Conservation (phyloP, 2,113 vertebrate species). For the Baryphthengus martii region DNA sequence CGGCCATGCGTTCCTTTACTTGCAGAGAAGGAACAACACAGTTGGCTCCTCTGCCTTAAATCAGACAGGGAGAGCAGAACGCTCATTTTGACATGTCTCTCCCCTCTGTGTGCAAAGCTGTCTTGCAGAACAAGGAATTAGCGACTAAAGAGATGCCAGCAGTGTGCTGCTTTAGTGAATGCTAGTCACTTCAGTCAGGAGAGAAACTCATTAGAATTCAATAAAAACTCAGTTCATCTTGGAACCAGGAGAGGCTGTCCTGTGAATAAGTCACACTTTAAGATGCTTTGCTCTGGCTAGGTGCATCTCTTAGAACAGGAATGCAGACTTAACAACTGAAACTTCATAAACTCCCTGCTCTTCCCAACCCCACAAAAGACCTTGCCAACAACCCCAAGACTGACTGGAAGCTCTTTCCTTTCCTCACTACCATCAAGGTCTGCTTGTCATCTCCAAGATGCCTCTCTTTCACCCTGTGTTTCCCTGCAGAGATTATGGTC, state of each 20-base stretch:
- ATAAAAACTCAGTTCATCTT: background rate
- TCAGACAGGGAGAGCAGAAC: background rate
- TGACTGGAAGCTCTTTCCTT: background rate
- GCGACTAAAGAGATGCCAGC: background rate
- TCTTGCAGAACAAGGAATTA: background rate
- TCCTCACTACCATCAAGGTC: background rate
- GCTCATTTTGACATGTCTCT: background rate
- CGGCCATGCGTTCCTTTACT: background rate
- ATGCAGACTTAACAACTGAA: background rate
- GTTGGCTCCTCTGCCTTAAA: background rate
- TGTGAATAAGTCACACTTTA: background rate
- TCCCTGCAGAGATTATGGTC: background rate
- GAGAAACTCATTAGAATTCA: background rate
- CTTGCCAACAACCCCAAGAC: background rate
- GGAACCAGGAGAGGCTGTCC: background rate
- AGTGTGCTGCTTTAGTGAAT: background rate
- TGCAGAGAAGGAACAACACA: background rate
- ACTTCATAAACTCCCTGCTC: background rate
- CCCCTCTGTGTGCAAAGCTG: background rate
- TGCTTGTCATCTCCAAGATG: background rate
- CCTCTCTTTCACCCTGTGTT: background rate
- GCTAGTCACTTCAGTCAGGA: background rate
- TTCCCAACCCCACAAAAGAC: background rate
- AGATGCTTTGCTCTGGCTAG: background rate
- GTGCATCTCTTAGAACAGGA: background rate